A percentile compares a stretch with the other conserved stretches of the same genome.
Conservation (phyloP, 2,797 vertebrate genomes). For the Acipenser transmontanus region DNA sequence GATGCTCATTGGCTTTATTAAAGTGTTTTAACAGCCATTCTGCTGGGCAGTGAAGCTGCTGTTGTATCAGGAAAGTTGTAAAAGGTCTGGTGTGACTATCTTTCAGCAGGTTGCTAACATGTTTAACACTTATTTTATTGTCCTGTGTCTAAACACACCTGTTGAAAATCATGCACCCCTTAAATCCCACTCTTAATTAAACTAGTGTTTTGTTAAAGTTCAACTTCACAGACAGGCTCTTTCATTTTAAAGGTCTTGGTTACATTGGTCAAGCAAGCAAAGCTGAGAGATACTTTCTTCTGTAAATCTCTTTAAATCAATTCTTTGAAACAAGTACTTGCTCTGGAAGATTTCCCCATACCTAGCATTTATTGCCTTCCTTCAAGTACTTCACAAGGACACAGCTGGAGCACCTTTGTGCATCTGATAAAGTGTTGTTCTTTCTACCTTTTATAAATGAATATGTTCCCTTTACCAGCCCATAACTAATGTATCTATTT, state of each 20-base stretch:
- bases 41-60: conserved; percentile 42
- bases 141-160: conserved; percentile 37
- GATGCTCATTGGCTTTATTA: conserved; percentile 40
- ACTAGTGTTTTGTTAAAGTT: too few relatives aligned
- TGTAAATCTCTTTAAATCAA: too few relatives aligned
- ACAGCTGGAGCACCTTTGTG: too few relatives aligned
- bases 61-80: conserved; percentile 42
- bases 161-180: conserved; percentile 14
- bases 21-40: conserved; percentile 48
- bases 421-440: too few relatives aligned
- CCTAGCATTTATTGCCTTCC: neutral
- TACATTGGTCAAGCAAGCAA: too few relatives aligned
- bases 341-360: neutral
- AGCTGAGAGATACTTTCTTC: too few relatives aligned
- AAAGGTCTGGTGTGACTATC: conserved; percentile 42
- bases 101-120: conserved; percentile 25
- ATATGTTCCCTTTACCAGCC: too few relatives aligned
- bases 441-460: too few relatives aligned
- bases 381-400: neutral
- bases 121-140: conserved; percentile 34
- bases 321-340: neutral
- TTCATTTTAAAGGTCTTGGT: too few relatives aligned
- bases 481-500: too few relatives aligned
- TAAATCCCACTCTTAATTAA: neutral
- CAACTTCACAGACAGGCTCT: too few relatives aligned